Conservation (phyloP, 2,113 vertebrate genomes). For the Corvus hawaiiensis region DNA sequence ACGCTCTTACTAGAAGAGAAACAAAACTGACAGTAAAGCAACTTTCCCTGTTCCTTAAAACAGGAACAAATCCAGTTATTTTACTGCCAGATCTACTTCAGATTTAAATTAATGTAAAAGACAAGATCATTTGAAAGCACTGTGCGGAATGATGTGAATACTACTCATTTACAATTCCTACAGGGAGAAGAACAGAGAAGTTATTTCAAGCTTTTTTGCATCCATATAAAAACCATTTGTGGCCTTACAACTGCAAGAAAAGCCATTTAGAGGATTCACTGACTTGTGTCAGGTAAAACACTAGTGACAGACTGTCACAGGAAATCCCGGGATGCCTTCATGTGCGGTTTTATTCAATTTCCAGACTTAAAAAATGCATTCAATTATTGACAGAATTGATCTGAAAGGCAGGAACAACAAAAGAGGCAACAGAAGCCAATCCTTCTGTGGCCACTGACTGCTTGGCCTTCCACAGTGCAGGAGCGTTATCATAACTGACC, state of each 20-base stretch:
- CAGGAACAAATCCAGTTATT: slow-evolving; percentile 15
- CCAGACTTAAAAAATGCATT: slow-evolving; percentile 49
- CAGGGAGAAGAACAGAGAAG: slow-evolving; percentile 37
- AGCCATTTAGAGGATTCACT: slow-evolving; percentile 55
- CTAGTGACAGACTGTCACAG: slow-evolving; percentile 63
- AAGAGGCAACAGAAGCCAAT: slow-evolving; percentile 35
- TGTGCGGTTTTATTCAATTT: slow-evolving; percentile 25
- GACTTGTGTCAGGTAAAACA: slow-evolving; percentile 54
- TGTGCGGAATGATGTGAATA: background rate
- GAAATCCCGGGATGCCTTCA: slow-evolving; percentile 57
- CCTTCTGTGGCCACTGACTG: background rate
- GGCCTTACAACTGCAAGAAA: slow-evolving; percentile 55
- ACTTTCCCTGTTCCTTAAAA: background rate
- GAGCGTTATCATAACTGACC: slow-evolving; percentile 38
- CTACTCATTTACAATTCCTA: slow-evolving; percentile 39
- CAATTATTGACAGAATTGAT: slow-evolving; percentile 59
- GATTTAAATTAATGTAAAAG: slow-evolving; percentile 20
- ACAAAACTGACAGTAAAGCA: background rate
- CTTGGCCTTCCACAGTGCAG: background rate
- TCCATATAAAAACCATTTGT: slow-evolving; percentile 31
- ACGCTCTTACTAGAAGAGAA: background rate
- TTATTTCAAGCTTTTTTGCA: slow-evolving; percentile 46
- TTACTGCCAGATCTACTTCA: background rate
- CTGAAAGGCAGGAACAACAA: slow-evolving; percentile 42
- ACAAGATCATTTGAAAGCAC: slow-evolving; percentile 18